phyloP scores from a whole-genome alignment of 2,113 vertebrate species.

The Cynopterus brachyotis region DNA sequence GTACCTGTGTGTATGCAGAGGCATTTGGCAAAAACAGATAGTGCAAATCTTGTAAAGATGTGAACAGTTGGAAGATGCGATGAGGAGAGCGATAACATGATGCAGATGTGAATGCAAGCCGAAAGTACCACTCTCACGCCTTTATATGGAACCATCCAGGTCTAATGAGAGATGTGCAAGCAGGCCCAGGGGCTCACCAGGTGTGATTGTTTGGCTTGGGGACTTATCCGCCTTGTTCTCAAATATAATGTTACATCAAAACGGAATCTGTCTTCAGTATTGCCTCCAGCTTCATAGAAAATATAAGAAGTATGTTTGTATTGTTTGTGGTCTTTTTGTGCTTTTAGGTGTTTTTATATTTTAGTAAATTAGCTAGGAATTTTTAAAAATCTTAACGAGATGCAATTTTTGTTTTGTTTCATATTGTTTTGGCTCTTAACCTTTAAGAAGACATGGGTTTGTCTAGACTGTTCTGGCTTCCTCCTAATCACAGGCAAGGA shows the following conservation, averaged over 20 bases:
- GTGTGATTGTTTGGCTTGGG: background rate
- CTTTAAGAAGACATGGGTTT: background rate
- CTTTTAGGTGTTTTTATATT: background rate
- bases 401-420: background rate
- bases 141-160: background rate
- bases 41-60: background rate
- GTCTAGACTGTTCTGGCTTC: background rate
- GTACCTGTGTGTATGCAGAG: background rate
- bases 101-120: background rate
- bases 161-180: background rate
- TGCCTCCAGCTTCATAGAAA: background rate
- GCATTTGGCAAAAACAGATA: background rate
- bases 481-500: background rate
- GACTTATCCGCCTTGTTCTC: background rate
- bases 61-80: background rate
- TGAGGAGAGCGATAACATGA: background rate
- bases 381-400: background rate
- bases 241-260: background rate
- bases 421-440: background rate
- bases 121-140: fast-evolving
- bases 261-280: background rate
- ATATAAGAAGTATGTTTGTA: background rate
- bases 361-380: background rate
- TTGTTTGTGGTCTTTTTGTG: background rate
- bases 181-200: background rate